Evolutionary conservation across 35 echinoderm and acorn worm species (phyloP).

Genomic region (Apostichopus japonicus): DNA sequence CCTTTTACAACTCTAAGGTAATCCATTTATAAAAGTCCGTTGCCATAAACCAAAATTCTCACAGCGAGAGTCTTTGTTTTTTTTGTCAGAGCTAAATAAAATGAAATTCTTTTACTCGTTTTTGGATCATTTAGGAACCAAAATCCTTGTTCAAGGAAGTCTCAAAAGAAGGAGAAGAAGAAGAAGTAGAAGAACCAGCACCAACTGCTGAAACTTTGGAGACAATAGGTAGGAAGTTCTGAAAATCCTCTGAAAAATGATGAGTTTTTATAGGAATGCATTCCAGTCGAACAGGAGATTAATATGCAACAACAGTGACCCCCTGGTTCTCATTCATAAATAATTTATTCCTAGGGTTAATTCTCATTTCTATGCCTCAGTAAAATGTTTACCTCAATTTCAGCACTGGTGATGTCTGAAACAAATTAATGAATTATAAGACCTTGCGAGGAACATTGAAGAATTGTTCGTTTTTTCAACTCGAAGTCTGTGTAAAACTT

Average conservation of each 20-base stretch:
- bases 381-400: too few species aligned
- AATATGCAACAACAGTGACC: too few species aligned
- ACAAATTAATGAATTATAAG: neutral
- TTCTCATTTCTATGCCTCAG: too few species aligned
- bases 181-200: neutral
- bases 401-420: neutral
- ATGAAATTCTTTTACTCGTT: neutral
- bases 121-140: slow-evolving; percentile 7
- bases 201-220: neutral
- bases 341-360: neutral
- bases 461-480: too few species aligned
- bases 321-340: neutral
- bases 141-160: slow-evolving; percentile 34
- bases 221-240: neutral
- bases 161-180: neutral
- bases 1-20: too few species aligned
- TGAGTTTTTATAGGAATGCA: too few species aligned
- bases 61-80: too few species aligned
- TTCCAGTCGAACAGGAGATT: too few species aligned
- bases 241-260: neutral
- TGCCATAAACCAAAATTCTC: too few species aligned
- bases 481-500: neutral
- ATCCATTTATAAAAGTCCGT: too few species aligned
- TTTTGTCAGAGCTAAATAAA: too few species aligned
- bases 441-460: too few species aligned